Evolutionary conservation across 2,113 vertebrate genomes (phyloP).

Genomic region (Halcyon malimbica): DNA sequence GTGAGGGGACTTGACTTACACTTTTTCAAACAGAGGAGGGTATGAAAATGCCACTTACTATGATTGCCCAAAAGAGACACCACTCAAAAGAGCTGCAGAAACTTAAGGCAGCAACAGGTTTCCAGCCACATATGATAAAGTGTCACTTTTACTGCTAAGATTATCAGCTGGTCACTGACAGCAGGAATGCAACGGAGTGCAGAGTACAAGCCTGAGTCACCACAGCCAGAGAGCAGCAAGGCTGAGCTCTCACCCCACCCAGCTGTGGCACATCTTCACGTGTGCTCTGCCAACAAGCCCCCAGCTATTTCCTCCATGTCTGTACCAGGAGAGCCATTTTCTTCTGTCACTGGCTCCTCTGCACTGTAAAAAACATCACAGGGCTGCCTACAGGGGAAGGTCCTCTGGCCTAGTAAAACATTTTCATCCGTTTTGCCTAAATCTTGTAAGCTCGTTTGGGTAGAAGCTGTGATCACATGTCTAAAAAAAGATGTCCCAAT

Average conservation of each 20-base stretch:
- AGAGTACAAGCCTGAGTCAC: neutral
- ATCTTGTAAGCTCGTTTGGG: neutral
- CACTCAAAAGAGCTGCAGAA: neutral
- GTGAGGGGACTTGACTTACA: neutral
- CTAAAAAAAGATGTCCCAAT: neutral
- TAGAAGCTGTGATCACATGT: neutral
- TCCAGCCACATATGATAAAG: neutral
- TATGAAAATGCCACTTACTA: neutral
- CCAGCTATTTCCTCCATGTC: neutral
- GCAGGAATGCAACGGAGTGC: neutral
- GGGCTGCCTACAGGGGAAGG: neutral
- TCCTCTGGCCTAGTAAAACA: neutral
- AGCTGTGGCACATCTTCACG: rapidly evolving
- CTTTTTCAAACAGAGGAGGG: neutral
- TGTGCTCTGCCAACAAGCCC: neutral
- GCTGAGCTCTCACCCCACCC: neutral
- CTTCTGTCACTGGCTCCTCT: neutral
- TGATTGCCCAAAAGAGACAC: neutral
- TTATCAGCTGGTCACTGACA: rapidly evolving
- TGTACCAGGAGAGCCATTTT: neutral
- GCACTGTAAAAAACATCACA: neutral
- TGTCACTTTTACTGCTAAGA: neutral
- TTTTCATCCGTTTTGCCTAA: neutral
- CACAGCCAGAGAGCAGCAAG: neutral
- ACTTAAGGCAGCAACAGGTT: neutral